Conservation (phyloP, 2,113 vertebrate genomes). For the Scomber colias region DNA sequence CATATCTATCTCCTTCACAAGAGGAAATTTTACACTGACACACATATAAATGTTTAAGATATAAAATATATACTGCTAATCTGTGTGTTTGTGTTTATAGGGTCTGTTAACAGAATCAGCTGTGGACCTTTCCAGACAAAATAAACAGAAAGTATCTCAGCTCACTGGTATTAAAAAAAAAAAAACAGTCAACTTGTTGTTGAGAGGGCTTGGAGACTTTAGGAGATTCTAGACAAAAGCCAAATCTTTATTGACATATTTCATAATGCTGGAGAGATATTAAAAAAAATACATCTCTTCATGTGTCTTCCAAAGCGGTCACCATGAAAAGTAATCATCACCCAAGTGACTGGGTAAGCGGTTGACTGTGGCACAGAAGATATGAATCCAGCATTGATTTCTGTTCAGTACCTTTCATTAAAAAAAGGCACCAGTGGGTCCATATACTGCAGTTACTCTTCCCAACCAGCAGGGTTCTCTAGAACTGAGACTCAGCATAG, state of each 20-base stretch:
- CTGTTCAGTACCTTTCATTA: not conserved
- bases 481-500: conserved; percentile 77
- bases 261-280: not conserved
- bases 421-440: not conserved
- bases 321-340: conserved; percentile 14
- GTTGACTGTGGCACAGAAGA: conserved; percentile 3
- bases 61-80: conserved; percentile 38
- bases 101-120: not conserved
- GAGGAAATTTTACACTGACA: conserved; percentile 37
- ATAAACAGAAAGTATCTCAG: not conserved
- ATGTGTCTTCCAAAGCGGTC: not conserved
- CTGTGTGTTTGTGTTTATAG: conserved; percentile 6
- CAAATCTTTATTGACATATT: conserved; percentile 5
- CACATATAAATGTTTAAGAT: conserved; percentile 16
- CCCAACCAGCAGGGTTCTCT: conserved; percentile 56
- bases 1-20: conserved; percentile 54
- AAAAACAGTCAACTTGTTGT: not conserved
- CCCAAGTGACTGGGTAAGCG: not conserved
- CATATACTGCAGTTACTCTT: conserved; percentile 18
- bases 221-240: not conserved
- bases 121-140: not conserved
- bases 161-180: no score
- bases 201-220: not conserved
- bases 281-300: not conserved
- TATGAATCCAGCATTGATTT: conserved; percentile 28